A percentile compares a stretch with the other conserved stretches of the same genome.
Conservation (phyloP, 2,113 vertebrate species). For the Serinus canaria region DNA sequence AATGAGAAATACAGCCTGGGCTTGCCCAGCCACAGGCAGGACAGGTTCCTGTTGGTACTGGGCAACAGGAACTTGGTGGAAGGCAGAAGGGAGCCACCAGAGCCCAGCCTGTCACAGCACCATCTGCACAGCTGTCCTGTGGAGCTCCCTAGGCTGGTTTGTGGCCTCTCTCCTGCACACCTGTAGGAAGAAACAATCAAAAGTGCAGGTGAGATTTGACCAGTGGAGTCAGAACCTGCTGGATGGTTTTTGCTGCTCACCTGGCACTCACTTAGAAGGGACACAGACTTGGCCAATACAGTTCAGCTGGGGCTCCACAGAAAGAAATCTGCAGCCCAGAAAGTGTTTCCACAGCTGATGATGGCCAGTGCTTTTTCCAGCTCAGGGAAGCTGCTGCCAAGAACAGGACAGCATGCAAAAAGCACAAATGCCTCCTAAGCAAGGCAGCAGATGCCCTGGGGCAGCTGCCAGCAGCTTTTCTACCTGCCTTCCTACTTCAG, state of each 20-base stretch:
- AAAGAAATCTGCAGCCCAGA: slow-evolving; percentile 6
- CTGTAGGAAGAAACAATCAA: not conserved
- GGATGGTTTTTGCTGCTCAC: not conserved
- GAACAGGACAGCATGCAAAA: not conserved
- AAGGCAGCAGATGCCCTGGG: slow-evolving; percentile 24
- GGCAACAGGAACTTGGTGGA: not conserved
- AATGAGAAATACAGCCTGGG: not conserved
- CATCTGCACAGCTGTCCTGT: not conserved
- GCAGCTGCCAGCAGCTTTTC: slow-evolving; percentile 54
- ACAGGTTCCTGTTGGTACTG: not conserved
- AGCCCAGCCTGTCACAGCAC: not conserved
- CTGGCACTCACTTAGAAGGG: not conserved
- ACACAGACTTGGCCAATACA: not conserved
- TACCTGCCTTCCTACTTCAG: slow-evolving; percentile 30
- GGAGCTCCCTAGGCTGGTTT: not conserved
- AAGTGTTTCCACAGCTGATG: not conserved
- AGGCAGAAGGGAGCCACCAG: not conserved
- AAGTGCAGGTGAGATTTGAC: not conserved
- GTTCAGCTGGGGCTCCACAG: not conserved
- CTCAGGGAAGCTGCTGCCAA: slow-evolving; percentile 18
- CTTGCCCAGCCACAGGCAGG: not conserved
- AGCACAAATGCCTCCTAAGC: not conserved
- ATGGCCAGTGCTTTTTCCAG: not conserved
- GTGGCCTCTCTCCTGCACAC: not conserved
- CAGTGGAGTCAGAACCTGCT: not conserved